Evolutionary conservation across 2,888 invertebrate species (phyloP).

Genomic region (Synanthedon vespiformis): DNA sequence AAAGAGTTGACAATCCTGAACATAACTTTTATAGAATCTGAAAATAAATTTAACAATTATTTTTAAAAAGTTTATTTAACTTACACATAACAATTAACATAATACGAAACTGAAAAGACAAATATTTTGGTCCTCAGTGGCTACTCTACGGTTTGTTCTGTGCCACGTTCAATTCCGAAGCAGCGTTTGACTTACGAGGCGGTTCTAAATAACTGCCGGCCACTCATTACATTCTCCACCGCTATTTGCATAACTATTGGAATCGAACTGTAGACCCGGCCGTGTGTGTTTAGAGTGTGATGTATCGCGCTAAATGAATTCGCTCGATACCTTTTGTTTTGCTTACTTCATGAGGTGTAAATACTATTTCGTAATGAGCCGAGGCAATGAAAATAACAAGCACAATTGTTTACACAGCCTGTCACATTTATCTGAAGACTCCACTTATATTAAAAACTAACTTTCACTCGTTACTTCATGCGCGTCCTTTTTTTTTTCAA

Average conservation of each 20-base stretch:
- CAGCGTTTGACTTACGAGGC: constrained; percentile 63
- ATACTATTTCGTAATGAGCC: background rate
- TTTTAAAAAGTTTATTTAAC: no score
- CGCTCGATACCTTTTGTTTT: constrained; percentile 27
- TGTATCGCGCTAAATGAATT: constrained; percentile 58
- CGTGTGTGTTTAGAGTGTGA: constrained; percentile 64
- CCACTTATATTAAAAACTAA: no score
- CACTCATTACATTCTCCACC: constrained; percentile 62
- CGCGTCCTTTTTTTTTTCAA: no score
- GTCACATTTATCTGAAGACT: no score
- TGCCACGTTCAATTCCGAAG: constrained; percentile 42
- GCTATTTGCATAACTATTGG: constrained; percentile 71
- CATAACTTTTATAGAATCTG: no score
- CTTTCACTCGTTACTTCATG: no score
- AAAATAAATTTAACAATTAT: no score
- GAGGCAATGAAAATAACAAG: no score
- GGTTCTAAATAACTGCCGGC: constrained; percentile 65
- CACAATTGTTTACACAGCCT: no score
- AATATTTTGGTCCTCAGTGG: background rate
- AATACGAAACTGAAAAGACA: no score
- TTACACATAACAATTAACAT: no score
- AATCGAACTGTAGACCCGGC: constrained; percentile 45
- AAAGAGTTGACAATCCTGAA: no score
- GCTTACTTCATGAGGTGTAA: constrained; percentile 15
- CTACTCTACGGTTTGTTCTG: constrained; percentile 7